Percentiles rank a stretch among this genome's conserved stretches.
Evolutionary conservation across 1,140 invertebrate species (phyloP).

Genomic region (Batillaria attramentaria): DNA sequence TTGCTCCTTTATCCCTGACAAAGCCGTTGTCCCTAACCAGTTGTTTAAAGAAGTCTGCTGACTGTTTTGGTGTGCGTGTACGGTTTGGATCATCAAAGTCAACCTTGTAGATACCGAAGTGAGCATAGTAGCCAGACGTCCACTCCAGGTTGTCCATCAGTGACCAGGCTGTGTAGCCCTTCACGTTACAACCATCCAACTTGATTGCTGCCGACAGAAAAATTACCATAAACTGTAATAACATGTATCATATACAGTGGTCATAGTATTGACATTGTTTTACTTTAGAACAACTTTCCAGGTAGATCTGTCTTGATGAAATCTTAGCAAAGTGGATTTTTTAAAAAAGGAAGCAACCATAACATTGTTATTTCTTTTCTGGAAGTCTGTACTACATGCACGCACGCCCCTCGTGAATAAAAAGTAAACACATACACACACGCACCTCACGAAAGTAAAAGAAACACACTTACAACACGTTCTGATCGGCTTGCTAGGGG

Average conservation of each 20-base stretch:
- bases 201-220: slow-evolving; percentile 52
- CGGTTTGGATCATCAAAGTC: slow-evolving; percentile 80
- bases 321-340: background rate
- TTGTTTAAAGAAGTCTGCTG: slow-evolving; percentile 73
- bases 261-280: too few species aligned
- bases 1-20: background rate
- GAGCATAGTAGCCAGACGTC: slow-evolving; percentile 73
- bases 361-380: background rate
- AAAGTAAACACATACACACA: too few species aligned
- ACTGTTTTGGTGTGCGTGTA: slow-evolving; percentile 80
- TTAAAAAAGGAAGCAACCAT: background rate
- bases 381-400: background rate
- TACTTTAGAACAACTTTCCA: too few species aligned
- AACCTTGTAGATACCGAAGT: slow-evolving; percentile 83
- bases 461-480: too few species aligned
- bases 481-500: too few species aligned
- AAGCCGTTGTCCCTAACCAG: slow-evolving; percentile 68
- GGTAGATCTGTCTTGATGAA: too few species aligned
- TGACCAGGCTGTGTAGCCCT: slow-evolving; percentile 82
- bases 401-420: too few species aligned
- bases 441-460: too few species aligned
- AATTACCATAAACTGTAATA: background rate
- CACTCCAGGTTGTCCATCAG: slow-evolving; percentile 89
- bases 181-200: slow-evolving; percentile 78
- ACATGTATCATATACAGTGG: too few species aligned